A percentile compares a stretch with the other conserved stretches of the same genome.
Conservation (phyloP, 2,113 vertebrate genomes). For the Chionodraco myersi region DNA sequence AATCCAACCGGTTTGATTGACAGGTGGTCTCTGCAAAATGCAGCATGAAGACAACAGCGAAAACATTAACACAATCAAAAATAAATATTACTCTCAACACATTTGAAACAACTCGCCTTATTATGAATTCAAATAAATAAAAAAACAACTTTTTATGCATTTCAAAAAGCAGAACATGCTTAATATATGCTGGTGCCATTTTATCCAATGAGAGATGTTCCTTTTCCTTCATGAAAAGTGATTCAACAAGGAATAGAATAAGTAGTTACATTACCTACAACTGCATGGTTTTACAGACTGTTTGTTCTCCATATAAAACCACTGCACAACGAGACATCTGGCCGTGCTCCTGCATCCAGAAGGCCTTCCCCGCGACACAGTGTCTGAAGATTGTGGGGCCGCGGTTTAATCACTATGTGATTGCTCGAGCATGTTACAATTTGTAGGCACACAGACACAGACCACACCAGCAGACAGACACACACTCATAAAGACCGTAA, state of each 20-base stretch:
- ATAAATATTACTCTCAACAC: too few species aligned
- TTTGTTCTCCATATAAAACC: neutral
- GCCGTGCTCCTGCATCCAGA: conserved; percentile 33
- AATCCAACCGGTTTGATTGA: conserved; percentile 4
- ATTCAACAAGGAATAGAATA: neutral
- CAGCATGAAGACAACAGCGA: neutral
- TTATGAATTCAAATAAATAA: neutral
- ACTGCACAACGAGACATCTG: conserved; percentile 61
- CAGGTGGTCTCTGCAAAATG: neutral
- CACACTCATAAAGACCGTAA: neutral
- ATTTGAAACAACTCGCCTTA: too few species aligned
- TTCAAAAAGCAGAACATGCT: neutral
- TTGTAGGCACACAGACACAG: conserved; percentile 26
- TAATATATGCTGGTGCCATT: neutral
- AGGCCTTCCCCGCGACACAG: conserved; percentile 31
- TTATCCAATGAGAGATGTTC: neutral
- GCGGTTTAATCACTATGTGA: conserved; percentile 63
- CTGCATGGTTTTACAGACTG: neutral
- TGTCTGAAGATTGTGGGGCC: conserved; percentile 56
- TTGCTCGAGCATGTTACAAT: conserved; percentile 70
- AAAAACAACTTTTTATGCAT: neutral
- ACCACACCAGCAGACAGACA: conserved; percentile 50
- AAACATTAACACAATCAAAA: neutral
- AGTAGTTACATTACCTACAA: neutral
- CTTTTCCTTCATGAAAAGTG: too few species aligned